Evolutionary conservation across 2,888 invertebrate genomes (phyloP).

Genomic region (Yponomeuta evonymella): DNA sequence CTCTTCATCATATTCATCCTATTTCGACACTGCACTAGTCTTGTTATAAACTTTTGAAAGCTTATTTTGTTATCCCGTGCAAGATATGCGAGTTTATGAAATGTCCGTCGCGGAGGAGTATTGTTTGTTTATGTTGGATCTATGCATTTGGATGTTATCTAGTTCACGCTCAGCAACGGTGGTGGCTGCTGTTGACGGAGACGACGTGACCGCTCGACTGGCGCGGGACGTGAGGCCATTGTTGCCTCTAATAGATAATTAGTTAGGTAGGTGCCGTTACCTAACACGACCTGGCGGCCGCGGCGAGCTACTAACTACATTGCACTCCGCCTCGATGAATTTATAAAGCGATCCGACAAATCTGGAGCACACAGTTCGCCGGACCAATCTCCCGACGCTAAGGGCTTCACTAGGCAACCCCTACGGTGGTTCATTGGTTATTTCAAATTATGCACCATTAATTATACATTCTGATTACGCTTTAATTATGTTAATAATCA

Average conservation of each 20-base stretch:
- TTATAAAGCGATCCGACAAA: slow-evolving; percentile 32
- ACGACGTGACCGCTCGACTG: slow-evolving; percentile 12
- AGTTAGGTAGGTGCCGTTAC: slow-evolving; percentile 66
- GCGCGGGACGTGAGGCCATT: slow-evolving; percentile 58
- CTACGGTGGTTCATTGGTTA: slow-evolving; percentile 3
- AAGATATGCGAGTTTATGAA: neutral
- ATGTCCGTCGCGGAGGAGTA: neutral
- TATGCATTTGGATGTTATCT: neutral
- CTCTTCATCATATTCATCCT: neutral
- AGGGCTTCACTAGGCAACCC: neutral
- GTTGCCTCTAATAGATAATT: slow-evolving; percentile 71
- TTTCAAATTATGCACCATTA: neutral
- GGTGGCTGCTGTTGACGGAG: neutral
- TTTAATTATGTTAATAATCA: no score
- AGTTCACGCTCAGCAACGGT: neutral
- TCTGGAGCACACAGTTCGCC: slow-evolving; percentile 35
- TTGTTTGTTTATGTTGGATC: neutral
- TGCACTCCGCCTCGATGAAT: slow-evolving; percentile 31
- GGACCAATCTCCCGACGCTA: slow-evolving; percentile 2
- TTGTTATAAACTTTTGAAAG: neutral
- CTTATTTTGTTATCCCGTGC: neutral
- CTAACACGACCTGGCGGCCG: slow-evolving; percentile 56
- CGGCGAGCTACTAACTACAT: slow-evolving; percentile 38
- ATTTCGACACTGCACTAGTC: neutral
- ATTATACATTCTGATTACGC: neutral